Conservation (phyloP, 2,113 vertebrate genomes). For the Monopterus albus region DNA sequence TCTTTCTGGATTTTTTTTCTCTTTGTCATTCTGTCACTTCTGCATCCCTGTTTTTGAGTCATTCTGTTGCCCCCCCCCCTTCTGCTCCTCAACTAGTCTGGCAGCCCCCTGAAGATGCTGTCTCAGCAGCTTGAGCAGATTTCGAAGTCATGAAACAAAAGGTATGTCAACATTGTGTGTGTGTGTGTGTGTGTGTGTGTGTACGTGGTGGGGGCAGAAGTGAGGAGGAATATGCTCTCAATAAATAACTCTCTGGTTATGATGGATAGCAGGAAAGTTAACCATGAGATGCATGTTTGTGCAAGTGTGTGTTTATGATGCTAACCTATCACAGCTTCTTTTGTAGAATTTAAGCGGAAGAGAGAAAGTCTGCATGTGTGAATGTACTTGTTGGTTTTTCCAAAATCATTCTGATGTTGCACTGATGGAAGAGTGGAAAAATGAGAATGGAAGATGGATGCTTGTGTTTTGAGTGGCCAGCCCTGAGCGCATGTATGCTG, state of each 20-base stretch:
- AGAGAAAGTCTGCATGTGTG: slow-evolving; percentile 35
- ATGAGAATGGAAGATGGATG: slow-evolving; percentile 58
- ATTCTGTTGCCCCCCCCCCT: slow-evolving; percentile 57
- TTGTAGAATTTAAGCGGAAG: slow-evolving; percentile 27
- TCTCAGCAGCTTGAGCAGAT: slow-evolving; percentile 73
- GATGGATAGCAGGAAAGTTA: slow-evolving; percentile 53
- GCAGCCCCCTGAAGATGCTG: slow-evolving; percentile 49
- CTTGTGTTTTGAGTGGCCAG: neutral
- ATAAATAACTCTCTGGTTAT: slow-evolving; percentile 68
- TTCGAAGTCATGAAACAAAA: slow-evolving; percentile 70
- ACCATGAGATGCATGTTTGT: slow-evolving; percentile 38
- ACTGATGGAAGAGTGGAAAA: slow-evolving; percentile 42
- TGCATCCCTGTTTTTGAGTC: slow-evolving; percentile 54
- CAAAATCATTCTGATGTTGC: slow-evolving; percentile 42
- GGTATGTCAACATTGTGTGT: slow-evolving; percentile 61
- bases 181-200: slow-evolving; percentile 29
- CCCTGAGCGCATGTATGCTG: slow-evolving; percentile 31
- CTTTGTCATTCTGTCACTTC: slow-evolving; percentile 58
- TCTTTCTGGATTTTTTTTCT: slow-evolving; percentile 41
- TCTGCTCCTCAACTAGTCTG: slow-evolving; percentile 39
- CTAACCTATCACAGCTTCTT: slow-evolving; percentile 10
- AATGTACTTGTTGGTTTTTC: slow-evolving; percentile 18
- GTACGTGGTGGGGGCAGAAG: slow-evolving; percentile 15
- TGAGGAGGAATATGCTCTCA: slow-evolving; percentile 36
- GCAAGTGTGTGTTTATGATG: slow-evolving; percentile 12